phyloP scores from a whole-genome alignment of 2,888 invertebrate species.

The Eilema caniola region DNA sequence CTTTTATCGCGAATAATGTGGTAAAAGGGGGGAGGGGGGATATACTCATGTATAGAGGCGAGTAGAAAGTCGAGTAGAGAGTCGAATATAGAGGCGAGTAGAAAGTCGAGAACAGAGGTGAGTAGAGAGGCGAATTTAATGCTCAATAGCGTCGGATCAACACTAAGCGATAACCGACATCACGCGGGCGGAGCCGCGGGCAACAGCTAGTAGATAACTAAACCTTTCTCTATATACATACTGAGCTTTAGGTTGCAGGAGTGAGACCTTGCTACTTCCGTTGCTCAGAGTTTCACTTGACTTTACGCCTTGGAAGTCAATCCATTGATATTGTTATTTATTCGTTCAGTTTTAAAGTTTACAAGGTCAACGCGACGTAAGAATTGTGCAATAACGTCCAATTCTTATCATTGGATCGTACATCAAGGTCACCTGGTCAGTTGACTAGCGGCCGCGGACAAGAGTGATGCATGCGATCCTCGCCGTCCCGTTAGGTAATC shows the following conservation, averaged over 20 bases:
- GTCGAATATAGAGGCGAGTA: no score
- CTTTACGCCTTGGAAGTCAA: not conserved
- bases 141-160: no score
- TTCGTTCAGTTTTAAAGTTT: not conserved
- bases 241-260: not conserved
- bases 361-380: not conserved
- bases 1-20: no score
- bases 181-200: no score
- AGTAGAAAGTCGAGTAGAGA: no score
- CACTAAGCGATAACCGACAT: no score
- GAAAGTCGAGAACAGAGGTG: no score
- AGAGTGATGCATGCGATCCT: not conserved
- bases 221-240: no score
- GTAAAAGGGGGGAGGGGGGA: no score
- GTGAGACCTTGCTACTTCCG: not conserved
- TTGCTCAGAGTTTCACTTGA: not conserved
- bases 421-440: not conserved
- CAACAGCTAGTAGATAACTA: no score
- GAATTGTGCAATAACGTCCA: not conserved
- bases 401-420: not conserved
- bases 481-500: not conserved
- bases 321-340: not conserved
- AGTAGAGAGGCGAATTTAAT: no score
- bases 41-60: no score
- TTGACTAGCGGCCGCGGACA: not conserved